Conservation (phyloP, 2,888 invertebrate genomes). For the Mesodorylaimus sp. region DNA sequence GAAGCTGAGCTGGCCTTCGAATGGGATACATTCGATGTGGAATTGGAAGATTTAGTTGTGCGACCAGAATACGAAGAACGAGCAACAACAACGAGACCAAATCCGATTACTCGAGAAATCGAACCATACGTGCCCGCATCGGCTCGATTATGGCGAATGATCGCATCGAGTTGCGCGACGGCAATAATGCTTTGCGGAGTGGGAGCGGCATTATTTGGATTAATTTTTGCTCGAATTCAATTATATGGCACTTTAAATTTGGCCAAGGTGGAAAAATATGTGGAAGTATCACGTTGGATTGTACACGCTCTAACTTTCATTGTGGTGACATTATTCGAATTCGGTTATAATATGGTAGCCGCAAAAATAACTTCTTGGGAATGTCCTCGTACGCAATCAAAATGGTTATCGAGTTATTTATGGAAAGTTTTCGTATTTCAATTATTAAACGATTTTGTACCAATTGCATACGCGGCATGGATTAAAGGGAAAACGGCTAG, state of each 20-base stretch:
- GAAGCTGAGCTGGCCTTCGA: background rate
- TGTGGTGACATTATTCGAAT: constrained; percentile 1
- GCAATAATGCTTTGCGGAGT: background rate
- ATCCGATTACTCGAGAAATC: background rate
- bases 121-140: background rate
- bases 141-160: background rate
- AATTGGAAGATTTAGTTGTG: background rate
- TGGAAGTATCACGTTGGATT: background rate
- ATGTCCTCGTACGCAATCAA: background rate
- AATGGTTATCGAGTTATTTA: background rate
- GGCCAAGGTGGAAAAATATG: background rate
- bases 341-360: background rate
- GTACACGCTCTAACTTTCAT: constrained; percentile 2
- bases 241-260: background rate
- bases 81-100: background rate
- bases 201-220: background rate
- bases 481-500: background rate
- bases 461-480: constrained; percentile 4
- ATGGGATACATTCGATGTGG: constrained; percentile 2
- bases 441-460: constrained; percentile 3
- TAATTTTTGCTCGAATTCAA: background rate
- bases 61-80: constrained; percentile 1
- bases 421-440: constrained; percentile 4
- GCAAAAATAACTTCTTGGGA: background rate
- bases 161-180: background rate